Base-by-base conservation (phyloP, 2,888 invertebrate genomes). In the Drosophila eohydei region DNA sequence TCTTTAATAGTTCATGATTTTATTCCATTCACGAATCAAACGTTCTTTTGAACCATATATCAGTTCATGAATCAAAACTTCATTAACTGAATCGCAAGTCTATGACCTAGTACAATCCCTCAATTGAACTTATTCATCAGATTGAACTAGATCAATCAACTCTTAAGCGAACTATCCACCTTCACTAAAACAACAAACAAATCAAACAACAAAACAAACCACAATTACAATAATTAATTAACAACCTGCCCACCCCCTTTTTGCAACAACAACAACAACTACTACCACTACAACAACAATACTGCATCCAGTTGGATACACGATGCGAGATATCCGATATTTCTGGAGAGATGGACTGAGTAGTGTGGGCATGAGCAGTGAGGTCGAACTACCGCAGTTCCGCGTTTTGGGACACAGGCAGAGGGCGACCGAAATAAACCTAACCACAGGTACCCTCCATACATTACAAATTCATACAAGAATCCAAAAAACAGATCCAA, bases 241-340 rank as follows among this genome's bases (percentile, higher is more conserved):
- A 83, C 83, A 70, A 83, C 83, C 71, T 50, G 48, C 88, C 83
- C 83, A 21, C 21, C 87, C 80, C 87, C 78, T 83, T 88, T 86
- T 80, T 88, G 83, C 83, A 83, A 88, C 62, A 88, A 78, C 78
- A 56, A 85, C 83, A 40, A 81, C 69, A 9, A 77, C 81, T 6
- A 32, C 50, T 6, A 46, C 34, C 3, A 34, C 34, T 11, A 34
- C 36, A 64, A 44, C 28, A 3, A 32, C 48, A 1, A 50, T 32
- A 81, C 83, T 7, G 66, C 84, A 62, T 63, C 90, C 88, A 97
- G 97, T 97, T 96, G 97, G 97, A 95, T 97, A 97, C 96, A 97
- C 97, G 95, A 97, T 97, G 97, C 96, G 96, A 95, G 97, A 97
- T 96, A 97, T 98, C 95, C 96, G 97, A 94, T 98, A 98, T 95